Percentiles rank a stretch among this genome's conserved stretches.
These are phyloP conservation scores for Melitaea athalia DNA, from an alignment of 2,888 invertebrate species.

Conservation along the genomic window DNA sequence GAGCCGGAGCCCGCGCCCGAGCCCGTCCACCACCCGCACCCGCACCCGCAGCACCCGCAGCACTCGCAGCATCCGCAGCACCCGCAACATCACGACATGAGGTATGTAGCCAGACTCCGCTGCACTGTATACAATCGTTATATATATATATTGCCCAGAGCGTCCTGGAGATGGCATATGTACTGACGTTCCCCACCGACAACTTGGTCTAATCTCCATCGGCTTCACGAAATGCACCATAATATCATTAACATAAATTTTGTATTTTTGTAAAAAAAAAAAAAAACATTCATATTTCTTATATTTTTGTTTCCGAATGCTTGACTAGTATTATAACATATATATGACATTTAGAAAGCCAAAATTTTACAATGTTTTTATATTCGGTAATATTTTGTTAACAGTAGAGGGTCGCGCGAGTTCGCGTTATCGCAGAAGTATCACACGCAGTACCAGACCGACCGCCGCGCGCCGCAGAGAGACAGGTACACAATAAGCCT, in stretches of 20 bases:
- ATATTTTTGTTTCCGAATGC: no score
- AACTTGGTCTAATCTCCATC: no score
- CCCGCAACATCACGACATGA: constrained; percentile 55
- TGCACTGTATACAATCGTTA: no score
- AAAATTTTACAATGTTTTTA: background rate
- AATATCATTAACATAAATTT: no score
- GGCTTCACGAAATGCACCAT: no score
- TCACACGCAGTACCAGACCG: constrained; percentile 49
- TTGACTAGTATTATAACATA: no score
- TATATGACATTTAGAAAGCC: no score
- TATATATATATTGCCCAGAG: no score
- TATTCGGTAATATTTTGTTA: background rate
- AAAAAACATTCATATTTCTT: no score
- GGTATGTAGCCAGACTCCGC: background rate
- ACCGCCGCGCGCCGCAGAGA: constrained; percentile 61
- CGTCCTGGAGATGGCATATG: no score
- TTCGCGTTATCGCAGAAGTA: constrained; percentile 62
- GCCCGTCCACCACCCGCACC: constrained; percentile 52
- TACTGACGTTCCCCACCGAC: no score
- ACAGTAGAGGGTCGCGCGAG: constrained; percentile 47
- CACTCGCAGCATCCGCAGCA: constrained; percentile 65
- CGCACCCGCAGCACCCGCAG: constrained; percentile 63
- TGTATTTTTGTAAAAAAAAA: no score
- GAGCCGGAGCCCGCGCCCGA: constrained; percentile 53
- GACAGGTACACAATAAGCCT: constrained; percentile 56